These are phyloP conservation scores for Muricea muricata DNA, from an alignment of 92 coral and sea anemone species.

Conservation along the genomic window DNA sequence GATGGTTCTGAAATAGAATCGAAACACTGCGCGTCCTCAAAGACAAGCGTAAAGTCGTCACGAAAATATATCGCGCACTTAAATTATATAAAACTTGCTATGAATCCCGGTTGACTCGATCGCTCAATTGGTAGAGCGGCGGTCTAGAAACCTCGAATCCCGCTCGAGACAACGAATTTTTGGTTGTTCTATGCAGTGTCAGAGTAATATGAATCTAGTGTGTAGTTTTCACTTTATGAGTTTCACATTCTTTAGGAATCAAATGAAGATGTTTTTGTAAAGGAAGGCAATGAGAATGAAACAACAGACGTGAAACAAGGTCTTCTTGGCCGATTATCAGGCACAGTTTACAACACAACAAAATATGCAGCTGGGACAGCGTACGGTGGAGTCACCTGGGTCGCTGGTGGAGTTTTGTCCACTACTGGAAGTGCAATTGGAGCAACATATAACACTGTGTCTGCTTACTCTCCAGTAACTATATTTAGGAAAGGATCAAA, in stretches of 20 bases:
- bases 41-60: too few relatives aligned
- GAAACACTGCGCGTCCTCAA: too few relatives aligned
- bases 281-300: slow-evolving; percentile 28
- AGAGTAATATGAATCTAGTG: too few relatives aligned
- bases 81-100: too few relatives aligned
- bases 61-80: too few relatives aligned
- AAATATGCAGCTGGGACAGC: slow-evolving; percentile 83
- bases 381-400: slow-evolving; percentile 90
- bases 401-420: slow-evolving; percentile 93
- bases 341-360: slow-evolving; percentile 88
- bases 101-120: too few relatives aligned
- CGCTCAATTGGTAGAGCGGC: too few relatives aligned
- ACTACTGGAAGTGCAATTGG: slow-evolving; percentile 75
- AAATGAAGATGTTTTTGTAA: slow-evolving; percentile 26
- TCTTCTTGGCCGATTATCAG: slow-evolving; percentile 84
- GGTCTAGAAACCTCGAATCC: too few relatives aligned
- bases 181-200: too few relatives aligned
- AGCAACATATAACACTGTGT: slow-evolving; percentile 37
- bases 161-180: too few relatives aligned
- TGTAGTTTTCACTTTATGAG: too few relatives aligned
- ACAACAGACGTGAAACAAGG: slow-evolving; percentile 52
- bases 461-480: slow-evolving; percentile 65
- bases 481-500: slow-evolving; percentile 86
- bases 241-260: slow-evolving; percentile 29
- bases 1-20: too few relatives aligned